Conservation (phyloP, 2,113 vertebrate species). For the Muntiacus reevesi region DNA sequence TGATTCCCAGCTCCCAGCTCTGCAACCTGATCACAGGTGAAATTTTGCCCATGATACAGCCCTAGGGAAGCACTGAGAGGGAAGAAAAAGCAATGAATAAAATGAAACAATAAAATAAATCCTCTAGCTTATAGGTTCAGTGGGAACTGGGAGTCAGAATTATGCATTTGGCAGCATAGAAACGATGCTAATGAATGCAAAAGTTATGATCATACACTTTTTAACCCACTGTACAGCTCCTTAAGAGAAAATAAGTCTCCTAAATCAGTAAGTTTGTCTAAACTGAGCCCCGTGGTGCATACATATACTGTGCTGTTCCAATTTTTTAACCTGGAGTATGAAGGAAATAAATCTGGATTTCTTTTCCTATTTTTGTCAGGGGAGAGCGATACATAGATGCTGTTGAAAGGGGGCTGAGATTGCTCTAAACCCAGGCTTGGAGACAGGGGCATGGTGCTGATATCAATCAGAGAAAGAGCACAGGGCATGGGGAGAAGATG, state of each 20-base stretch:
- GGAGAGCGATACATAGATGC: neutral
- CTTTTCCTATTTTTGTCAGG: neutral
- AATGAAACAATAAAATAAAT: constrained; percentile 41
- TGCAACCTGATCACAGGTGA: neutral
- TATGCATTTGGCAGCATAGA: neutral
- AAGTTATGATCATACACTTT: constrained; percentile 6
- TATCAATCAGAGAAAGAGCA: neutral
- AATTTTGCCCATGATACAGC: neutral
- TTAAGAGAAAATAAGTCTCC: constrained; percentile 38
- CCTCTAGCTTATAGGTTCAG: constrained; percentile 42
- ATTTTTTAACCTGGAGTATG: neutral
- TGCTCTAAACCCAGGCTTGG: neutral
- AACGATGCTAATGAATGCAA: constrained; percentile 23
- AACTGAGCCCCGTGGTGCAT: neutral
- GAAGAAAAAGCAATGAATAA: constrained; percentile 34
- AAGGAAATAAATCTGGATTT: neutral
- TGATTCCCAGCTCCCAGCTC: neutral
- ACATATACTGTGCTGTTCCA: neutral
- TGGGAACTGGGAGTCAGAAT: constrained; percentile 36
- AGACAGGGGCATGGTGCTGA: neutral
- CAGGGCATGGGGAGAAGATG: neutral
- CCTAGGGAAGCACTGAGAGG: neutral
- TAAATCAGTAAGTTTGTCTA: constrained; percentile 29
- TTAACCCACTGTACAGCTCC: neutral
- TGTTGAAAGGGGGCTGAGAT: neutral